These are phyloP conservation scores for Schizothorax lantsangensis DNA, from an alignment of 2,797 vertebrate species.

Conservation along the genomic window DNA sequence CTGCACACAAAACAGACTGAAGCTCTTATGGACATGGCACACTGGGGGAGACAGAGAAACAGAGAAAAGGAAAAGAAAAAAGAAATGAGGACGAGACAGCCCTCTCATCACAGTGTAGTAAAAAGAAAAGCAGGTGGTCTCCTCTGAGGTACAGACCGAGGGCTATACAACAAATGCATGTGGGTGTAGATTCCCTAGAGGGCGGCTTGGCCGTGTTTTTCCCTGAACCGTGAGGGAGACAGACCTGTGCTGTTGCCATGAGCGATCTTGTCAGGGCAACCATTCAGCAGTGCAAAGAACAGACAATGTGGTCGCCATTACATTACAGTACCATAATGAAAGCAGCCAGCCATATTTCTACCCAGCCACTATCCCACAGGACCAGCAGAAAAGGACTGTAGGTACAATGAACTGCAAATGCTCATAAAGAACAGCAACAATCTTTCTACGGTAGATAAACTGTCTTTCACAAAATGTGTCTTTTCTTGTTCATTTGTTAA, in stretches of 20 bases:
- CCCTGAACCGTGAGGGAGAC: slow-evolving; percentile 53
- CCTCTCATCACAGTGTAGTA: slow-evolving; percentile 21
- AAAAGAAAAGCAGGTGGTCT: slow-evolving; percentile 45
- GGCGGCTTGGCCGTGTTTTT: slow-evolving; percentile 51
- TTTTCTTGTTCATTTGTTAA: not conserved
- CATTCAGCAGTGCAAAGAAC: slow-evolving; percentile 58
- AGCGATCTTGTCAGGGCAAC: slow-evolving; percentile 60
- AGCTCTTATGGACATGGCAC: not conserved
- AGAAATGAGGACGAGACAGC: slow-evolving; percentile 20
- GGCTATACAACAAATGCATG: slow-evolving; percentile 38
- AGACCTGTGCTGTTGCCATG: slow-evolving; percentile 57
- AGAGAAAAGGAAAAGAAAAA: slow-evolving; percentile 39
- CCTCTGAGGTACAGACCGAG: slow-evolving; percentile 44
- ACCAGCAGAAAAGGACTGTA: not conserved
- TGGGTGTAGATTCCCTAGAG: slow-evolving; percentile 51
- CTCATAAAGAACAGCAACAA: not conserved
- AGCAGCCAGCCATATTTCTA: slow-evolving; percentile 40
- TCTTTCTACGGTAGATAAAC: not conserved
- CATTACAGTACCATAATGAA: slow-evolving; percentile 38
- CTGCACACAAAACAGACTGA: slow-evolving; percentile 10
- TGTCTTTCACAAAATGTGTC: not conserved
- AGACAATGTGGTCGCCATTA: slow-evolving; percentile 26
- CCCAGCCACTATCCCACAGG: not conserved
- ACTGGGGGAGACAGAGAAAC: slow-evolving; percentile 3
- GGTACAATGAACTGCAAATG: not conserved